phyloP scores from a whole-genome alignment of 1,140 invertebrate genomes.

The Nasonia vitripennis region DNA sequence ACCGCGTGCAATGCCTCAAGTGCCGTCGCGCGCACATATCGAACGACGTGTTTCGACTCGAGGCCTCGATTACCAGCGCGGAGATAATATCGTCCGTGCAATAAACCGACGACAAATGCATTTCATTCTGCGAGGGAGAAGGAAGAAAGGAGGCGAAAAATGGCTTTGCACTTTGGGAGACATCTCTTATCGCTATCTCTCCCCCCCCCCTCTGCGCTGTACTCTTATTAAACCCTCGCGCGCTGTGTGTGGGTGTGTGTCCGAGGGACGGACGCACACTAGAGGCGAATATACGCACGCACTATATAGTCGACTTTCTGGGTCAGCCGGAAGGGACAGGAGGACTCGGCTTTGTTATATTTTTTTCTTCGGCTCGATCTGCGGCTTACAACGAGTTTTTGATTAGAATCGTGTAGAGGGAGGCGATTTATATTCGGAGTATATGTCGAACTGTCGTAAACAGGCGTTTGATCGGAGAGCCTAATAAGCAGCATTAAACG shows the following conservation, averaged over 20 bases:
- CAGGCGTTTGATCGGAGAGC: too few relatives aligned
- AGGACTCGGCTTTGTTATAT: background rate
- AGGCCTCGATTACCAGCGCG: too few relatives aligned
- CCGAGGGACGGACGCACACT: too few relatives aligned
- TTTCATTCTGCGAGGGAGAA: slow-evolving; percentile 22
- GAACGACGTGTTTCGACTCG: too few relatives aligned
- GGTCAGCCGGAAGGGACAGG: slow-evolving; percentile 7
- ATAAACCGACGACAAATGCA: slow-evolving; percentile 21
- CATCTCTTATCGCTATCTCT: slow-evolving; percentile 26
- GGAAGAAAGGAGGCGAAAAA: slow-evolving; percentile 26
- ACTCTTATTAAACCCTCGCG: slow-evolving; percentile 4
- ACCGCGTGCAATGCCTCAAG: too few relatives aligned
- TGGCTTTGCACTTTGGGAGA: slow-evolving; percentile 1
- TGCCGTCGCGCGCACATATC: too few relatives aligned
- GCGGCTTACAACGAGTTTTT: background rate
- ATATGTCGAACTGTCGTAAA: too few relatives aligned
- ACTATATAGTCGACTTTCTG: background rate
- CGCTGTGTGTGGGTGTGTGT: too few relatives aligned
- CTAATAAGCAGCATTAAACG: too few relatives aligned
- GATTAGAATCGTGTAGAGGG: too few relatives aligned
- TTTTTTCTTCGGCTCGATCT: too few relatives aligned
- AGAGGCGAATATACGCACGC: background rate
- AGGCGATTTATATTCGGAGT: too few relatives aligned
- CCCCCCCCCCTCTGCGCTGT: background rate
- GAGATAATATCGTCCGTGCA: background rate